Base-by-base conservation (phyloP, 2,797 vertebrate species). In the Hemibagrus guttatus region DNA sequence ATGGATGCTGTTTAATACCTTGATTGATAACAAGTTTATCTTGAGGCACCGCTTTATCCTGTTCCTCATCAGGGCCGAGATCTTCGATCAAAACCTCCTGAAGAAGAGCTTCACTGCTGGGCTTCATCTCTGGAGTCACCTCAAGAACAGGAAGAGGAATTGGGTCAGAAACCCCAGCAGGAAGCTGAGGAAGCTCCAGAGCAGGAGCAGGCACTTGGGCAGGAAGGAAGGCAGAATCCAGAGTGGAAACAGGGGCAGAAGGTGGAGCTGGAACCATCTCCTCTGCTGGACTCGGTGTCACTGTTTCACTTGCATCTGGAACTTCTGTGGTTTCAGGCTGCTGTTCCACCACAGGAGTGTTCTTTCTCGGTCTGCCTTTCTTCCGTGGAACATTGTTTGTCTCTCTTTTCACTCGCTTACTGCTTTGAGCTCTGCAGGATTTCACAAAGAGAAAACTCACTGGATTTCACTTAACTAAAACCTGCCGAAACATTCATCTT, bases 11-110 rank as follows among this genome's bases (percentile, higher is more conserved):
- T 66, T 75, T 66, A 63, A 59, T 91, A 97, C 96, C 95, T 84
- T 87, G 42, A 26, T 90, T 83, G 68, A 90, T 87, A 76, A 80
- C 14, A 76, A 35, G 83, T 58, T 89, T 81, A 23, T 91, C 91
- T 87, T 89, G 89, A 84, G 88, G 86, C 79, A 63, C 9, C 64
- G 86, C 26, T 83, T 87, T 12, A 7, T 91, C 85, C 86, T 94
- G 85, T 0, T 88, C 86, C 74, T 92, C 94, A 23, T 91, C 91
- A 14, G 93, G 91, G 6, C 93, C 94, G 84, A 95, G 78, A 79
- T 95, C 95, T 85, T 95, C 94, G 69, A 96, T 94, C 85, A 93
- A 78, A 87, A 95, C 89, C 88, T 89, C 91, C 49, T 91, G 89
- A 9, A 81, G 66, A 12, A 82, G 66, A 56, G 31, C 49, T 31